Conservation (phyloP, 1,140 invertebrate genomes). For the Euschistus heros region DNA sequence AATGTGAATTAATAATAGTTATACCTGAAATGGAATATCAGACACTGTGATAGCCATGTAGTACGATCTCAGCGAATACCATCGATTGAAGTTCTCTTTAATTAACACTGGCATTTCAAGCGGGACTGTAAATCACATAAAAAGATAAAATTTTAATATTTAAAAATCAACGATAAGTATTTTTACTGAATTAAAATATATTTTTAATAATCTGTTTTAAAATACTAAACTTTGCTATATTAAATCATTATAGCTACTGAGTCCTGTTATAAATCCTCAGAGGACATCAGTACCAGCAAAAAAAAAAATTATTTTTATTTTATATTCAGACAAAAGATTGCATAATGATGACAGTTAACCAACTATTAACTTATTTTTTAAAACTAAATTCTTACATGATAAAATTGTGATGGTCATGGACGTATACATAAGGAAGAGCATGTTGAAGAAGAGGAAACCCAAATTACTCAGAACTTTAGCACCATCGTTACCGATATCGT, state of each 20-base stretch:
- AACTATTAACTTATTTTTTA: too few relatives aligned
- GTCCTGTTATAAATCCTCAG: too few relatives aligned
- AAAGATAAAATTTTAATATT: neutral
- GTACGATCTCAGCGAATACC: conserved; percentile 92
- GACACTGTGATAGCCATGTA: conserved; percentile 92
- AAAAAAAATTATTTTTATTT: too few relatives aligned
- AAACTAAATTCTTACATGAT: conserved; percentile 64
- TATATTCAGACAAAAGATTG: too few relatives aligned
- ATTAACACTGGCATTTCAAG: conserved; percentile 89
- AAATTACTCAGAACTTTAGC: conserved; percentile 91
- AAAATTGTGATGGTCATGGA: conserved; percentile 96
- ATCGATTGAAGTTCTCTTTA: conserved; percentile 93
- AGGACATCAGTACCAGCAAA: too few relatives aligned
- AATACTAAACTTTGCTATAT: neutral
- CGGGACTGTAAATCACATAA: conserved; percentile 56
- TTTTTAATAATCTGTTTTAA: neutral
- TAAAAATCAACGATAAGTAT: neutral
- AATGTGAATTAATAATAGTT: neutral
- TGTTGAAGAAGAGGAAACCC: conserved; percentile 94
- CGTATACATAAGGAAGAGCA: conserved; percentile 96
- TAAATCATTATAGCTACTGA: too few relatives aligned
- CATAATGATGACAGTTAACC: too few relatives aligned
- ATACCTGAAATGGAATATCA: conserved; percentile 91
- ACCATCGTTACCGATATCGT: conserved; percentile 38
- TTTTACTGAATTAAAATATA: neutral